Evolutionary conservation across 2,888 invertebrate species (phyloP), one percentile per base, ranked within the genome.

Genomic region (Sinelater perroti): DNA sequence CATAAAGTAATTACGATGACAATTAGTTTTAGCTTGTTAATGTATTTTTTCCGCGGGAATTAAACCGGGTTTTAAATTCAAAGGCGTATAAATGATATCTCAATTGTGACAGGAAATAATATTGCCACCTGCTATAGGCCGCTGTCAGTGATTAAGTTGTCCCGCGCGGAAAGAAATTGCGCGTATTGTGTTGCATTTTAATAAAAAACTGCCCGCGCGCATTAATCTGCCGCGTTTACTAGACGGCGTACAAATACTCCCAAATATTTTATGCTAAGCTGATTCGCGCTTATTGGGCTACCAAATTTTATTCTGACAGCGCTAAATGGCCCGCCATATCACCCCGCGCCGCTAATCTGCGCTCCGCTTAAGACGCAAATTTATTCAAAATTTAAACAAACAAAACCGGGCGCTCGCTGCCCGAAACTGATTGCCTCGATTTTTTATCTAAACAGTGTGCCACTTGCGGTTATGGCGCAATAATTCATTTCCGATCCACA

Each of bases 1-100:
- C 38, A 45, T 31, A 52, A 52, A 52, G 36, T 50, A 55, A 60
- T 60, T 60, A 55, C 45, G 44, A 30, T 36, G 38, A 42, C 59
- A 55, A 60, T 60, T 60, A 60, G 55, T 51, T 60, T 46, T 46
- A 31, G 35, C 28, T 52, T 52, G 52, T 57, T 52, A 52, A 46
- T 45, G 42, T 47, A 45, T 46, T 45, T 18, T 20, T 28, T 38
- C 17, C n/a, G 1, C 28, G 28, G 5, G 38, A 50, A 50, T 50
- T 50, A 28, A 50, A 50, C 26, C 28, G 28, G 24, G 30, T 30
- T 31, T 53, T 53, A 45, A 53, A 53, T 53, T 53, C 45, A 45
- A 35, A 53, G 45, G 35, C 33, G 53, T 45, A 33, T 53, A 45
- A 44, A 26, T 42, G 45, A 53, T 53, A 53, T 45, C 53, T 53